Evolutionary conservation across 2,797 vertebrate genomes (phyloP), one percentile per base, ranked within the genome.

Genomic region (Cryptoblepharus egeriae): DNA sequence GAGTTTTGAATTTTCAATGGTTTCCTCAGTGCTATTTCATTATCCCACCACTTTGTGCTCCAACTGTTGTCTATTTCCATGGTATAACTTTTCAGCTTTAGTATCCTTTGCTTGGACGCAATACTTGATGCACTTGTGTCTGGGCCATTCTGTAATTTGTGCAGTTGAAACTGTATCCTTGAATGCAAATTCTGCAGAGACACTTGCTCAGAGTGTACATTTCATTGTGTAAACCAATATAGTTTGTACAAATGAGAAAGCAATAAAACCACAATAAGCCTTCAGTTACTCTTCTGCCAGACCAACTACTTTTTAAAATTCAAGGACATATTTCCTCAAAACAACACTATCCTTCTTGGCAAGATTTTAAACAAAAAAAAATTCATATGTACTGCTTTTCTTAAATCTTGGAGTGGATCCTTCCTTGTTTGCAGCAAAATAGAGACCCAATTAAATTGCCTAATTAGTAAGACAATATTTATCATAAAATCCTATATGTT

Each of bases 11-110:
- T 85, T 88, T 81, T 64, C 76, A 83, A 85, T 90, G 88, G 87
- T 85, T 88, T 91, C 32, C 0, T 82, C 0, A 1, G 74, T 87
- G 83, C 63, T 72, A 85, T 68, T 75, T 30, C 77, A 1, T 84
- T 82, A 52, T 64, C 71, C 28, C 22, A 13, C 79, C 84, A 82
- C 49, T 30, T 79, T 83, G 88, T 81, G 65, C 78, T 49, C 85
- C 90, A 93, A 88, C 87, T 92, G 88, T 88, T 88, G 85, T 75
- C 81, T 83, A 89, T 92, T 94, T 90, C 90, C 93, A 91, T 90
- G 85, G 89, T 91, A 12, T 86, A 91, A 92, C 88, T 89, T 91
- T 85, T 81, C 85, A 24, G 0, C 68, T 82, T 20, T 86, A 30
- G 78, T 88, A 65, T 88, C 87, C 88, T 67, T 49, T 82, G 75